Percentiles rank a stretch among this genome's conserved stretches.
Evolutionary conservation across 2,113 vertebrate species (phyloP).

Genomic region (Paramisgurnus dabryanus): DNA sequence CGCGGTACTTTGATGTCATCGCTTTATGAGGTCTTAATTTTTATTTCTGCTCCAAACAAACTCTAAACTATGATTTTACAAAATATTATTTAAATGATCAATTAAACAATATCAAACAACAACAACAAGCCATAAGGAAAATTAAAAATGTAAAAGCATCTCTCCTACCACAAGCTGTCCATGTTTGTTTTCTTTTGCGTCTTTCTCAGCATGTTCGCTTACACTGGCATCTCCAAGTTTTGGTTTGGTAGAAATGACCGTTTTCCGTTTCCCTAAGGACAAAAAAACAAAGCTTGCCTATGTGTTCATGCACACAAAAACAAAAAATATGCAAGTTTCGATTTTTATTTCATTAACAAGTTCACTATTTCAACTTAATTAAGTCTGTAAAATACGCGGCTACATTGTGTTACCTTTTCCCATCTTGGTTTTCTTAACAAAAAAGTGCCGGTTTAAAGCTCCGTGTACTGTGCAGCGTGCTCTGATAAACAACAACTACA

Average conservation of each 20-base stretch:
- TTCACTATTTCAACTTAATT: neutral
- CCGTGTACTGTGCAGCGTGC: neutral
- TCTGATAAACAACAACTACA: neutral
- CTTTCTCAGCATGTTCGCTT: constrained; percentile 50
- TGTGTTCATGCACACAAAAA: too few relatives aligned
- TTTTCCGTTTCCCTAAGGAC: constrained; percentile 62
- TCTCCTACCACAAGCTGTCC: constrained; percentile 74
- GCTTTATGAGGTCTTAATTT: too few relatives aligned
- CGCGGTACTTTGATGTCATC: too few relatives aligned
- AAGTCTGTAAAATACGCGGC: neutral
- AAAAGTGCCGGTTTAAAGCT: too few relatives aligned
- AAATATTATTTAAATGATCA: too few relatives aligned
- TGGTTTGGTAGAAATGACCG: constrained; percentile 63
- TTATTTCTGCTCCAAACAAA: too few relatives aligned
- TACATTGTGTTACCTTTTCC: constrained; percentile 67
- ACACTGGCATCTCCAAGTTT: constrained; percentile 52
- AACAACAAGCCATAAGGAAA: neutral
- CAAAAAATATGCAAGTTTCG: neutral
- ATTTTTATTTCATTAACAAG: neutral
- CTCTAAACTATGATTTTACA: too few relatives aligned
- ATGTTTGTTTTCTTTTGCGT: constrained; percentile 76
- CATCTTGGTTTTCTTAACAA: constrained; percentile 59
- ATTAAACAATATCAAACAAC: neutral
- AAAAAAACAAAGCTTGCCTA: neutral
- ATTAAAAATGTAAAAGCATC: neutral